A percentile compares a stretch with the other conserved stretches of the same genome.
Evolutionary conservation across 2,113 vertebrate species (phyloP).

Genomic region (Vulpes lagopus): DNA sequence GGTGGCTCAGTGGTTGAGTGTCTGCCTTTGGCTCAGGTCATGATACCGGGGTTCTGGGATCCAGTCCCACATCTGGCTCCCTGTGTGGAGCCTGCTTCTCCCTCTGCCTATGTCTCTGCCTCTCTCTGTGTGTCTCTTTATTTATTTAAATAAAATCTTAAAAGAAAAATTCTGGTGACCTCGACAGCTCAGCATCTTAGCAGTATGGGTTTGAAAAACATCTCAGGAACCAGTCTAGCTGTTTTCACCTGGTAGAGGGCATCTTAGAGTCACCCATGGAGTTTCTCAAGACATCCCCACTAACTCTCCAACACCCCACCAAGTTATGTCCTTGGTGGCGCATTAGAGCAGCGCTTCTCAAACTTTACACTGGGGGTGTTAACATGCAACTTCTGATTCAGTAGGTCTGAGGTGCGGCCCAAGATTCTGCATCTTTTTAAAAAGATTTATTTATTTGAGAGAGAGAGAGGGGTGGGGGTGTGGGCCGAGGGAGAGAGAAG

Average conservation of each 20-base stretch:
- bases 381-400: neutral
- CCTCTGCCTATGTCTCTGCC: too few relatives aligned
- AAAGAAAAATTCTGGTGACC: neutral
- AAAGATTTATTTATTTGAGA: neutral
- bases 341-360: neutral
- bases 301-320: neutral
- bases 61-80: too few relatives aligned
- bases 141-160: too few relatives aligned
- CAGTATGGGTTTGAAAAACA: neutral
- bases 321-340: neutral
- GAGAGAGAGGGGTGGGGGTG: too few relatives aligned
- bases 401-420: neutral
- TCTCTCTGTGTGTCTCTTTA: too few relatives aligned
- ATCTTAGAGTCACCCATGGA: neutral
- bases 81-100: too few relatives aligned
- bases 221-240: neutral
- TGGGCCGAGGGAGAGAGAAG: neutral
- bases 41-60: too few relatives aligned
- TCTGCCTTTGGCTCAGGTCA: too few relatives aligned
- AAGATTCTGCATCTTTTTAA: neutral
- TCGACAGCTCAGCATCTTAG: neutral
- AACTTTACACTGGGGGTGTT: neutral
- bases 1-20: too few relatives aligned
- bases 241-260: neutral
- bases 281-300: neutral